Evolutionary conservation across 2,113 vertebrate species (phyloP).

Genomic region (rat (Rattus norvegicus)): DNA sequence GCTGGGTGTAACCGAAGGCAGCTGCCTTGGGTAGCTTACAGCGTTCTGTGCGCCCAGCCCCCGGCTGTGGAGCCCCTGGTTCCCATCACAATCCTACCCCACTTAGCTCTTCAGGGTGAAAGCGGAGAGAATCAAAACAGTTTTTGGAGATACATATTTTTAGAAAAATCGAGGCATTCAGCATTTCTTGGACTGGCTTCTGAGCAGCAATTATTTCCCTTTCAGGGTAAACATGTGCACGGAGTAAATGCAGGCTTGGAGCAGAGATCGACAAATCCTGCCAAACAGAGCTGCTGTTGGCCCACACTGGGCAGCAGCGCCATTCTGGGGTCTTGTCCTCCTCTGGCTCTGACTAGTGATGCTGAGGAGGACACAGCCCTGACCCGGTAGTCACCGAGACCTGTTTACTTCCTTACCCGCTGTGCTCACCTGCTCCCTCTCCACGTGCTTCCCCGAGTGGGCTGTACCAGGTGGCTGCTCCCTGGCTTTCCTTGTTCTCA

Average conservation of each 20-base stretch:
- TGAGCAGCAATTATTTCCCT: conserved; percentile 74
- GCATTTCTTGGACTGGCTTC: conserved; percentile 74
- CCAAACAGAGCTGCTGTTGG: not conserved
- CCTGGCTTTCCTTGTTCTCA: not conserved
- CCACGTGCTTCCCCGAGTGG: fast-evolving
- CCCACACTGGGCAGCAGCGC: not conserved
- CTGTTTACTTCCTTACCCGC: fast-evolving
- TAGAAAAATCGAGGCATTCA: conserved; percentile 79
- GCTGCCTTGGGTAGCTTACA: not conserved
- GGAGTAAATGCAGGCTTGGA: conserved; percentile 67
- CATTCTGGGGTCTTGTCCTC: fast-evolving
- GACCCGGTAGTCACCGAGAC: fast-evolving
- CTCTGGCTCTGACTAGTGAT: not conserved
- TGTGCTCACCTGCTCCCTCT: not conserved
- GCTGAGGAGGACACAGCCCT: fast-evolving
- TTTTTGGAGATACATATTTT: conserved; percentile 76
- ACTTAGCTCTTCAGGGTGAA: conserved; percentile 66
- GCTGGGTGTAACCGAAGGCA: fast-evolving
- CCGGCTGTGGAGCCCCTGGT: not conserved
- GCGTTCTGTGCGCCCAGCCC: not conserved
- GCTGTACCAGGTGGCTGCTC: fast-evolving
- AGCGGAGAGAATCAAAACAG: conserved; percentile 59
- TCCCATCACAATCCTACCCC: conserved; percentile 28
- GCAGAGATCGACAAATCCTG: not conserved
- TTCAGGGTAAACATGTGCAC: conserved; percentile 60